These are phyloP conservation scores for Pygmarrhopalites habei DNA, from an alignment of 1,140 invertebrate genomes.

Conservation along the genomic window DNA sequence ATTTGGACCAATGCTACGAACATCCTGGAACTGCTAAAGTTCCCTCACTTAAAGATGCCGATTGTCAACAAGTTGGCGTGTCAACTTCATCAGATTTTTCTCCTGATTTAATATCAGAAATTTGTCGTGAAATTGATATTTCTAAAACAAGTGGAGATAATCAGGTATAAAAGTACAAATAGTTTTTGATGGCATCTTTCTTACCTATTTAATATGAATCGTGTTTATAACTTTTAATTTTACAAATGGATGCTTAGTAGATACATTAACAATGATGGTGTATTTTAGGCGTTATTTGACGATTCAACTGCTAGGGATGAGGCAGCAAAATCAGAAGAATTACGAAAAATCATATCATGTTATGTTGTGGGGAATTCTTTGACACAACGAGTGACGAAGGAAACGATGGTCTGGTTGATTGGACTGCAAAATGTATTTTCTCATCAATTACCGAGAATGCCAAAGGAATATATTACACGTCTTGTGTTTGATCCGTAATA, in stretches of 20 bases:
- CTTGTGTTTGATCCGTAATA: conserved; percentile 90
- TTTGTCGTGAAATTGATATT: conserved; percentile 52
- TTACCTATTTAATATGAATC: too few relatives aligned
- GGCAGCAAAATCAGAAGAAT: conserved; percentile 81
- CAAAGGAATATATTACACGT: conserved; percentile 94
- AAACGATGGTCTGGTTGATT: conserved; percentile 87
- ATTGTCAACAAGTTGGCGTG: not conserved
- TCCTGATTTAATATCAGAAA: conserved; percentile 14
- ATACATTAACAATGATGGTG: too few relatives aligned
- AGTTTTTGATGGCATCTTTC: too few relatives aligned
- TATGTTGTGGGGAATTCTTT: conserved; percentile 90
- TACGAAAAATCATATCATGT: conserved; percentile 80
- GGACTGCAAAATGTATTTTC: conserved; percentile 93
- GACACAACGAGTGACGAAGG: conserved; percentile 73
- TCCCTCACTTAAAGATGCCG: not conserved
- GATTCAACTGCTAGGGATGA: conserved; percentile 82
- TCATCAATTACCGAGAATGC: conserved; percentile 93
- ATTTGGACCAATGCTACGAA: conserved; percentile 22
- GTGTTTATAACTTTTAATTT: too few relatives aligned
- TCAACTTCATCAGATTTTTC: conserved; percentile 12
- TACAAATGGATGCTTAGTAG: too few relatives aligned
- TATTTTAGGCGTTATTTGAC: conserved; percentile 63
- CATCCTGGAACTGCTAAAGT: conserved; percentile 16
- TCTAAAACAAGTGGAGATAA: conserved; percentile 70
- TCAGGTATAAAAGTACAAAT: too few relatives aligned